Conservation (phyloP, 1,140 invertebrate genomes). For the Drosophila jambulina region DNA sequence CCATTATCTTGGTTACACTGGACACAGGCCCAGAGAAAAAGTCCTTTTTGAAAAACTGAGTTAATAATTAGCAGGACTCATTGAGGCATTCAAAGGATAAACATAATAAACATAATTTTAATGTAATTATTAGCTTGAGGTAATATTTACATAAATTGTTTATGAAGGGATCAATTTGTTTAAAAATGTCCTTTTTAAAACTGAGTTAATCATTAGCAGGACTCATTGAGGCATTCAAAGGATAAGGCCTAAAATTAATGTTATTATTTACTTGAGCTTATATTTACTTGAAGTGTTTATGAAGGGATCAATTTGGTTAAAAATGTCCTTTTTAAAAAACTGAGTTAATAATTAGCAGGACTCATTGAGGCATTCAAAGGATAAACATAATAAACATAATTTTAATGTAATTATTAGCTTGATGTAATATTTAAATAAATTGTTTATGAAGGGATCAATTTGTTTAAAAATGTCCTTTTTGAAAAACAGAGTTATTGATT, state of each 20-base stretch:
- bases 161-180: too few species aligned
- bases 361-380: not conserved
- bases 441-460: too few species aligned
- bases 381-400: not conserved
- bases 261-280: too few species aligned
- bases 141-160: constrained; percentile 16
- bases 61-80: not conserved
- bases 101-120: not conserved
- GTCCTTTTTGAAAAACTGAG: not conserved
- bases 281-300: too few species aligned
- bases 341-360: not conserved
- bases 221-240: too few species aligned
- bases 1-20: not conserved
- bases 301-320: too few species aligned
- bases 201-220: too few species aligned
- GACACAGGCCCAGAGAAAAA: not conserved
- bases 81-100: not conserved
- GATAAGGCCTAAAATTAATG: too few species aligned
- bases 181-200: too few species aligned
- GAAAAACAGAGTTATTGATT: too few species aligned
- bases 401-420: constrained; percentile 2
- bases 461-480: too few species aligned
- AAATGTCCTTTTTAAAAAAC: not conserved
- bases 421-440: constrained; percentile 2
- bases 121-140: not conserved